phyloP scores from a whole-genome alignment of 1,140 invertebrate genomes.

The Drosophila insularis region DNA sequence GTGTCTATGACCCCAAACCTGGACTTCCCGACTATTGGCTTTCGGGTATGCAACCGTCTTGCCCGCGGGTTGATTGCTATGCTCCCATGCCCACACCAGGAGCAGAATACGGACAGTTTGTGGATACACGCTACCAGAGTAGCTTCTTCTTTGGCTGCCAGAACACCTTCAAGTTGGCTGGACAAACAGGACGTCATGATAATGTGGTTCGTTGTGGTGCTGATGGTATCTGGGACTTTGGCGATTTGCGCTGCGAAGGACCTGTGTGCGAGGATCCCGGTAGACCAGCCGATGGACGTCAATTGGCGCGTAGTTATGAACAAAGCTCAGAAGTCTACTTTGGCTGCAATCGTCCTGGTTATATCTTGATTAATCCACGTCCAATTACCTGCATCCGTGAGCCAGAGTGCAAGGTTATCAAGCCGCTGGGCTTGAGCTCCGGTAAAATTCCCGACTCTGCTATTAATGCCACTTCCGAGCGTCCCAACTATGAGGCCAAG shows the following conservation, averaged over 20 bases:
- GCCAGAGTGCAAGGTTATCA: conserved; percentile 96
- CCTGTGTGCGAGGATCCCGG: conserved; percentile 98
- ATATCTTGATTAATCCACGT: conserved; percentile 94
- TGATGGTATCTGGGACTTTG: conserved; percentile 98
- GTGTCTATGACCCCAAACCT: conserved; percentile 96
- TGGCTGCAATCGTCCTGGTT: conserved; percentile 94
- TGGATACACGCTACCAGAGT: conserved; percentile 94
- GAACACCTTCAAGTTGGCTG: conserved; percentile 96
- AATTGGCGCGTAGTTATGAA: conserved; percentile 95
- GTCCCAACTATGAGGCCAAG: conserved; percentile 94
- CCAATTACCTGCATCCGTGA: conserved; percentile 95
- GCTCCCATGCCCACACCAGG: conserved; percentile 93
- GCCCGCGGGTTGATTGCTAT: conserved; percentile 94
- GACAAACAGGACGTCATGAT: conserved; percentile 94
- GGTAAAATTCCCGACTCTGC: conserved; percentile 96
- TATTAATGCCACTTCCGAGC: conserved; percentile 97
- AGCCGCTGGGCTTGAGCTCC: conserved; percentile 94
- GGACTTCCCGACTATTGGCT: conserved; percentile 96
- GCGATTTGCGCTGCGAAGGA: conserved; percentile 96
- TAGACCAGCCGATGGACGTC: conserved; percentile 94
- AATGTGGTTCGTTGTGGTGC: conserved; percentile 95
- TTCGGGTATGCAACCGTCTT: conserved; percentile 92
- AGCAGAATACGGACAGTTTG: conserved; percentile 93
- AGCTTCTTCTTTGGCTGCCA: conserved; percentile 98
- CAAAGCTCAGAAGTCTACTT: conserved; percentile 95